Evolutionary conservation across 1,140 invertebrate species (phyloP).

Genomic region (Drosophila funebris): DNA sequence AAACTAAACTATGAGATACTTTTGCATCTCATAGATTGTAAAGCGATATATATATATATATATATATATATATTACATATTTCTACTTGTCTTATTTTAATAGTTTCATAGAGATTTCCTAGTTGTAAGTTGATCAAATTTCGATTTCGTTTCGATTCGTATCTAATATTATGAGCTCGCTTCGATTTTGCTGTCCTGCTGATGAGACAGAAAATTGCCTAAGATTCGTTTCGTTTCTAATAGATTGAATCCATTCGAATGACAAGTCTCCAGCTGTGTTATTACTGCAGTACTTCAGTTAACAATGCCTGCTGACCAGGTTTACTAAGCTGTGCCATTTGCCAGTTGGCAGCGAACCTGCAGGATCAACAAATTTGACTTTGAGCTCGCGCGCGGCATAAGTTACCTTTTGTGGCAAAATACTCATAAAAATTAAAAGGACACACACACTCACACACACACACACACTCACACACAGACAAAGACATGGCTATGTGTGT

Average conservation of each 20-base stretch:
- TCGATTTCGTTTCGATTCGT: too few species aligned
- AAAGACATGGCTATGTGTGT: too few species aligned
- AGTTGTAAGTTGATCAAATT: background rate
- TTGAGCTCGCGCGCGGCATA: conserved; percentile 7
- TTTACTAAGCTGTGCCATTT: conserved; percentile 9
- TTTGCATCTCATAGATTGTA: too few species aligned
- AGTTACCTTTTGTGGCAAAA: conserved; percentile 18
- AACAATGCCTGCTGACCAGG: conserved; percentile 2
- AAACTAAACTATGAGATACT: background rate
- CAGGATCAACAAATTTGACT: conserved; percentile 23
- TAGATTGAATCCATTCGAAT: background rate
- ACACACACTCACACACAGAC: conserved; percentile 34
- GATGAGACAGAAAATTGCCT: background rate
- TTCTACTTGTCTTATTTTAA: too few species aligned
- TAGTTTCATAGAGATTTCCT: too few species aligned
- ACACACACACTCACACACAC: conserved; percentile 40
- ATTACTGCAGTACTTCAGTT: background rate
- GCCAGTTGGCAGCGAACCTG: conserved; percentile 7
- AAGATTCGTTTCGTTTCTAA: background rate
- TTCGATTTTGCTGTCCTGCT: background rate
- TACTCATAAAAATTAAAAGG: conserved; percentile 43
- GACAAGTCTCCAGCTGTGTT: background rate
- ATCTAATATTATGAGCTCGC: background rate
- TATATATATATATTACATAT: too few species aligned
- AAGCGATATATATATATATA: too few species aligned